Percentiles rank a stretch among this genome's conserved stretches.
phyloP scores from a whole-genome alignment of 2,113 vertebrate genomes.

The Typhlomys cinereus region DNA sequence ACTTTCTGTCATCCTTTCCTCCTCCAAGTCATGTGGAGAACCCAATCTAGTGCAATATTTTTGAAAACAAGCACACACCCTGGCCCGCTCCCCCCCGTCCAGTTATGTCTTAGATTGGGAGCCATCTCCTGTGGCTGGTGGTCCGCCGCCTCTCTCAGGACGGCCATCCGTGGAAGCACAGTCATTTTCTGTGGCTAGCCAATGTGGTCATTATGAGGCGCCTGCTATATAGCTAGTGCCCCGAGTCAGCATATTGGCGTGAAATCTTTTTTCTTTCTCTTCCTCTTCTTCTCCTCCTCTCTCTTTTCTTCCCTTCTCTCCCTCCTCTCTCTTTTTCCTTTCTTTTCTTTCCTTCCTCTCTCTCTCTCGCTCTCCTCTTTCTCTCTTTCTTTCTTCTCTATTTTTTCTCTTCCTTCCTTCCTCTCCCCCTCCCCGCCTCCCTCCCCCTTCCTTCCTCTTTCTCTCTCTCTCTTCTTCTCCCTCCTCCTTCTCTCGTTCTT shows the following conservation, averaged over 20 bases:
- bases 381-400: too few species aligned
- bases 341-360: too few species aligned
- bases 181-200: constrained; percentile 82
- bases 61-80: constrained; percentile 64
- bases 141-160: constrained; percentile 81
- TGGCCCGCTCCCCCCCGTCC: constrained; percentile 77
- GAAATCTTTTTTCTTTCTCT: too few species aligned
- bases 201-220: constrained; percentile 76
- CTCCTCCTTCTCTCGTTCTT: too few species aligned
- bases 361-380: too few species aligned
- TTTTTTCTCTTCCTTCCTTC: too few species aligned
- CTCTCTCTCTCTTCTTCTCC: too few species aligned
- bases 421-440: too few species aligned
- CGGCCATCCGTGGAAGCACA: constrained; percentile 77
- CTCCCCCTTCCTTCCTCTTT: too few species aligned
- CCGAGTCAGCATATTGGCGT: constrained; percentile 77
- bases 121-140: constrained; percentile 76
- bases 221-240: constrained; percentile 70
- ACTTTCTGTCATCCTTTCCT: constrained; percentile 15
- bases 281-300: too few species aligned
- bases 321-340: too few species aligned
- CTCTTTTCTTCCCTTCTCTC: too few species aligned
- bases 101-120: constrained; percentile 84
- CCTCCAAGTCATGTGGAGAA: constrained; percentile 10
- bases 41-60: constrained; percentile 42